phyloP scores from a whole-genome alignment of 2,113 vertebrate species.

The Calonectris borealis region DNA sequence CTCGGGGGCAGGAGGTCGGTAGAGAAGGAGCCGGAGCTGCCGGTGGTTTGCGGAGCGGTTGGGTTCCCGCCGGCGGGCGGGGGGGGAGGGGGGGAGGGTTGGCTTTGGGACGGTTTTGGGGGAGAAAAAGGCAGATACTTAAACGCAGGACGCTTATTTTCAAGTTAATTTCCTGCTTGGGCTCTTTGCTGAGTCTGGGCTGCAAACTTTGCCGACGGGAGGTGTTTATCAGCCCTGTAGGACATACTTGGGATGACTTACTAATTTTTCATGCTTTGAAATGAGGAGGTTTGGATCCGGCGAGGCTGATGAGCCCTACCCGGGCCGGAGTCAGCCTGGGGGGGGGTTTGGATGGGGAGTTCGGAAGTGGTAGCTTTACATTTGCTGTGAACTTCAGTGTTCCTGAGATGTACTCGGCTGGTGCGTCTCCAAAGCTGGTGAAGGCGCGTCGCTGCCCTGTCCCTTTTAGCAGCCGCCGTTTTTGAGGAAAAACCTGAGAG shows the following conservation, averaged over 20 bases:
- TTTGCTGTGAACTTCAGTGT: background rate
- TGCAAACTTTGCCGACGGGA: background rate
- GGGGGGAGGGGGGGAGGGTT: background rate
- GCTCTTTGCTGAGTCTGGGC: background rate
- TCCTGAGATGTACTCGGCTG: accelerated
- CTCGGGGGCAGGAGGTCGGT: constrained; percentile 73
- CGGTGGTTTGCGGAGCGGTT: background rate
- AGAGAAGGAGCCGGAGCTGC: background rate
- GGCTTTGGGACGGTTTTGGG: background rate
- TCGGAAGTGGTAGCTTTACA: accelerated
- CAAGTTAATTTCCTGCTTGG: background rate
- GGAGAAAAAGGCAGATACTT: background rate
- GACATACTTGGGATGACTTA: background rate
- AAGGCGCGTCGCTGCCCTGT: background rate
- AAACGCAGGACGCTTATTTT: background rate
- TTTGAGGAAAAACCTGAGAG: background rate
- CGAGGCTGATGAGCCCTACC: background rate
- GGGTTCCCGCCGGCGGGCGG: background rate
- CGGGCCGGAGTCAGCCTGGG: background rate
- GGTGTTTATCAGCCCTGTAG: background rate
- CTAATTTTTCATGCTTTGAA: accelerated
- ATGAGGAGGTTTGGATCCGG: background rate
- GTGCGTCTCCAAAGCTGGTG: background rate
- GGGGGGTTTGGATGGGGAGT: accelerated
- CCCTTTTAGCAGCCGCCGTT: background rate